Base-by-base conservation (phyloP, 2,888 invertebrate species). In the Melolontha melolontha region DNA sequence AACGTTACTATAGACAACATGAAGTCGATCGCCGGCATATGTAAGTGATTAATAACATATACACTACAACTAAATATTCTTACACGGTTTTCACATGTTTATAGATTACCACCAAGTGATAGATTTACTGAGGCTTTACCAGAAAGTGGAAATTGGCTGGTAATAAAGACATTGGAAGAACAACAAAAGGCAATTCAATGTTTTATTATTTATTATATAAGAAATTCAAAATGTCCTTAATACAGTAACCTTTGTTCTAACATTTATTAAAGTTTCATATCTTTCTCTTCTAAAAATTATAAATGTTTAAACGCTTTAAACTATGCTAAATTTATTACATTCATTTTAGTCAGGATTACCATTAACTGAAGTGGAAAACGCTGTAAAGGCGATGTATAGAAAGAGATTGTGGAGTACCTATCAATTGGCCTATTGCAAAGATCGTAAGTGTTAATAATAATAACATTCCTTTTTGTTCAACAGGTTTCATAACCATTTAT, bases 101-200 rank as follows among this genome's bases (percentile, higher is more conserved):
- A n/a, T 34, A 55, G 55, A 14, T 14, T 57, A 12, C 17, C 11
- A 14, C 66, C 66, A 10, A 14, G n/a, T 8, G 66, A 66, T 50
- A 55, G 50, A 16, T 66, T 66, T 39, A 50, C 55, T 10, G 50
- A 66, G 4, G 22, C 22, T 39, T 41, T 66, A 29, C 66, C 66
- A 7, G 34, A 55, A 41, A 57, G 66, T 34, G 66, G 55, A 1
- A 57, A 66, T 7, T 66, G 66, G 66, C 16, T 66, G 50, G 17
- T 66, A 2, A 66, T 49, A n/a, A 66, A 52, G 14, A 44, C 66
- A 1, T 49, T 66, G n/a, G 66, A 66, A 14, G 66, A 66, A 34
- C 66, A 66, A 34, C 42, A 66, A 27, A 34, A 66, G 22, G 55
- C 10, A 34, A 34, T 10, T 34, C 34, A 34, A 34, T 5, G 34